phyloP scores from a whole-genome alignment of 1,140 invertebrate species.

The Tachypleus tridentatus region DNA sequence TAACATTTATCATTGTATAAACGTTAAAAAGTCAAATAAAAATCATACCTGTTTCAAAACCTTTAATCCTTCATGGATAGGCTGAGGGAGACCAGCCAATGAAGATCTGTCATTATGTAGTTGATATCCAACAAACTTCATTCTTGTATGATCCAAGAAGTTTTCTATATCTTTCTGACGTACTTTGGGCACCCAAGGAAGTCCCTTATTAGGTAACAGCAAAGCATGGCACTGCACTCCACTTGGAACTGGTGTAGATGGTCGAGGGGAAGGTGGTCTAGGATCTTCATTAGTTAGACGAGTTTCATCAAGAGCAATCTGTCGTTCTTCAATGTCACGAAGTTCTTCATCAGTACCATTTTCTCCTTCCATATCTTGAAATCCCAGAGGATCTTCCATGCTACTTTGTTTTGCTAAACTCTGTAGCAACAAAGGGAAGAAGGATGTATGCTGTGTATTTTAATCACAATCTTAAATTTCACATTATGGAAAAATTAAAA shows the following conservation, averaged over 20 bases:
- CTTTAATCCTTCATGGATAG: conserved; percentile 87
- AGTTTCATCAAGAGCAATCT: conserved; percentile 12
- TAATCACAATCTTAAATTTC: conserved; percentile 4
- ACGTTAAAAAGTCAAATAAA: not conserved
- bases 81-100: conserved; percentile 80
- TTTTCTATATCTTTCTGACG: conserved; percentile 79
- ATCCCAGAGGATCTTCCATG: conserved; percentile 67
- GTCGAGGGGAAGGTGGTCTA: conserved; percentile 21
- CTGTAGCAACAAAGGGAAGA: conserved; percentile 32
- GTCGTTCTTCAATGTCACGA: conserved; percentile 25
- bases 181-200: conserved; percentile 96
- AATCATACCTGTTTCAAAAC: conserved; percentile 57
- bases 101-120: conserved; percentile 61
- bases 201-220: conserved; percentile 30
- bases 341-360: conserved; percentile 27
- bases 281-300: conserved; percentile 12
- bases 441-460: not conserved
- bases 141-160: conserved; percentile 78
- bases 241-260: conserved; percentile 22
- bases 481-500: not conserved
- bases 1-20: no score
- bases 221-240: conserved; percentile 29
- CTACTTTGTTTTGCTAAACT: conserved; percentile 87
- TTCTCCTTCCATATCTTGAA: conserved; percentile 43
- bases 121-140: conserved; percentile 91